Conservation (phyloP, 2,888 invertebrate genomes). For the Nymphalis urticae region DNA sequence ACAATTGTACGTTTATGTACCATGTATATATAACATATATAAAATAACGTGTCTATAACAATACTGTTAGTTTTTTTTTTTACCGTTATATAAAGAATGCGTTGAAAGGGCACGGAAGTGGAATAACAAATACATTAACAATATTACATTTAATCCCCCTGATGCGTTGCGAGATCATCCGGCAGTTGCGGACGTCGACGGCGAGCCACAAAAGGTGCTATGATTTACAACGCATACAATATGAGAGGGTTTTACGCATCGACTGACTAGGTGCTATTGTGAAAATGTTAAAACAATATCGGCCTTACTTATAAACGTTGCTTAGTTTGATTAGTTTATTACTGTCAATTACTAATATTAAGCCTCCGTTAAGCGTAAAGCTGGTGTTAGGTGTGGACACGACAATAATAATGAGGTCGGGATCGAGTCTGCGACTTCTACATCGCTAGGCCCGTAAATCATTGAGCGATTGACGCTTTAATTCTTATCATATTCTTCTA, state of each 20-base stretch:
- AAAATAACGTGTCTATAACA: neutral
- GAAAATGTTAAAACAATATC: neutral
- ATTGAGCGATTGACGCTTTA: too few species aligned
- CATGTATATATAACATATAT: neutral
- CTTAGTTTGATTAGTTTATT: too few species aligned
- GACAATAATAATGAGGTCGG: too few species aligned
- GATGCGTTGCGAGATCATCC: constrained; percentile 35
- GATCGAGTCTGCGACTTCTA: too few species aligned
- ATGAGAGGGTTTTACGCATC: constrained; percentile 35
- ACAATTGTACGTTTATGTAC: too few species aligned
- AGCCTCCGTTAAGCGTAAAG: too few species aligned
- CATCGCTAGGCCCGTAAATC: too few species aligned
- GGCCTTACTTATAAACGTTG: too few species aligned
- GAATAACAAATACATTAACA: constrained; percentile 30
- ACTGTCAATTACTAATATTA: too few species aligned
- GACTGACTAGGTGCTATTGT: constrained; percentile 17
- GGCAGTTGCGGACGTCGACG: constrained; percentile 48
- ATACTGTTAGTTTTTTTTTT: neutral
- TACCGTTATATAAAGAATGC: constrained; percentile 15
- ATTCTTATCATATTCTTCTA: too few species aligned
- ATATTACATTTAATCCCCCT: constrained; percentile 39
- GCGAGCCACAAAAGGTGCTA: constrained; percentile 60
- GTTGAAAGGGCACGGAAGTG: constrained; percentile 25
- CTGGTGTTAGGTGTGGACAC: too few species aligned
- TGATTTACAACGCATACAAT: constrained; percentile 36